phyloP scores from a whole-genome alignment of 2,888 invertebrate species.

The Ligdia adustata region DNA sequence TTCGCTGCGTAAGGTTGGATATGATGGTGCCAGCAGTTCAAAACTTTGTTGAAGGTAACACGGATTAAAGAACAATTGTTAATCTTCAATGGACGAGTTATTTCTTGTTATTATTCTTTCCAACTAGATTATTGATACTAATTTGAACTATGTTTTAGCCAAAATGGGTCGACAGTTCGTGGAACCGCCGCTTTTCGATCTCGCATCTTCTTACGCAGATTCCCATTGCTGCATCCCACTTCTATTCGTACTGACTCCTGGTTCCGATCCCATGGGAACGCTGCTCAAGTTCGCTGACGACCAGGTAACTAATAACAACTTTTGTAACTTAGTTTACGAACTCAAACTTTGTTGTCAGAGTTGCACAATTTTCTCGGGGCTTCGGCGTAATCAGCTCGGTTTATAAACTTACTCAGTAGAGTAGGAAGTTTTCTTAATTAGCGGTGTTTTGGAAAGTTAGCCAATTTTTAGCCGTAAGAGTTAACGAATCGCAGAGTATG shows the following conservation, averaged over 20 bases:
- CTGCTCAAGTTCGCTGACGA: slow-evolving; percentile 96
- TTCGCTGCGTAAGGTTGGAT: slow-evolving; percentile 93
- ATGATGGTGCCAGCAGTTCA: slow-evolving; percentile 93
- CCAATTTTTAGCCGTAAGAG: too few relatives aligned
- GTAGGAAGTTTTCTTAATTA: slow-evolving; percentile 3
- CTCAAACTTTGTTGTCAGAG: slow-evolving; percentile 3
- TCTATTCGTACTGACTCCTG: slow-evolving; percentile 96
- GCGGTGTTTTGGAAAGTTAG: background rate
- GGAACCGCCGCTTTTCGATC: slow-evolving; percentile 95
- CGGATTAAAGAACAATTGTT: too few relatives aligned
- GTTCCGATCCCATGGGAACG: slow-evolving; percentile 96
- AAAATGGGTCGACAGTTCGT: slow-evolving; percentile 91
- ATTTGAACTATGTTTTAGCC: slow-evolving; percentile 54
- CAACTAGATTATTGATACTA: too few relatives aligned
- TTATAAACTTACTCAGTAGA: slow-evolving; percentile 2
- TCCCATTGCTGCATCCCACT: slow-evolving; percentile 95
- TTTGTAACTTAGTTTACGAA: slow-evolving; percentile 2
- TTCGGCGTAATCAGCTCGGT: slow-evolving; percentile 3
- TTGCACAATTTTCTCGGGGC: slow-evolving; percentile 4
- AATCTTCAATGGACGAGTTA: background rate
- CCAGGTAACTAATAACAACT: slow-evolving; percentile 73
- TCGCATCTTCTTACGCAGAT: slow-evolving; percentile 92
- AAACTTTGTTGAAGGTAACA: slow-evolving; percentile 86
- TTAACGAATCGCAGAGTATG: too few relatives aligned
- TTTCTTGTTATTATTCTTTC: too few relatives aligned